phyloP scores from a whole-genome alignment of 2,113 vertebrate genomes.

The Urocolius indicus region DNA sequence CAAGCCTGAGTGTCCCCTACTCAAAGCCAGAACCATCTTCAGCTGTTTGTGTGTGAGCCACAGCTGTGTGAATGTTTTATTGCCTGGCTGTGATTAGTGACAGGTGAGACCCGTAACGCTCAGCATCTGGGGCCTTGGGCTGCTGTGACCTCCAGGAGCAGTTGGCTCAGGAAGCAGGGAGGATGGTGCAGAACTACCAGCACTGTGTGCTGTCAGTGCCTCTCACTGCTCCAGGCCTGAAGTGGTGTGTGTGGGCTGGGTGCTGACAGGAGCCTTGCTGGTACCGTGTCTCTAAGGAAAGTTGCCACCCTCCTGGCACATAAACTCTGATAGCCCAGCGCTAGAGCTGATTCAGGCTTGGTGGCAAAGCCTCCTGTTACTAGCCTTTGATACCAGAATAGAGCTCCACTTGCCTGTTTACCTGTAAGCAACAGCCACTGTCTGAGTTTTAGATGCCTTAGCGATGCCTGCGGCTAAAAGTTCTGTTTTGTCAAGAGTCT shows the following conservation, averaged over 20 bases:
- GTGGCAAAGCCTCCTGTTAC: background rate
- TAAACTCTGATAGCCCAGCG: background rate
- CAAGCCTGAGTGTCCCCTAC: background rate
- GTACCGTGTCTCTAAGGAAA: background rate
- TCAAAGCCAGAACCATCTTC: background rate
- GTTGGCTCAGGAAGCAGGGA: background rate
- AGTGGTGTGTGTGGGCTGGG: background rate
- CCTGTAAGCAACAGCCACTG: background rate
- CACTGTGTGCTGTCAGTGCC: too few species aligned
- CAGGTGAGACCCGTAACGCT: background rate
- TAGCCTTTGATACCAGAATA: background rate
- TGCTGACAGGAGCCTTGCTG: rapidly evolving
- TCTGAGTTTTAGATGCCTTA: background rate
- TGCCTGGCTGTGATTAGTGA: background rate
- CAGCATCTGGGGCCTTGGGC: too few species aligned
- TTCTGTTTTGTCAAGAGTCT: background rate
- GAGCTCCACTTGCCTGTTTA: background rate
- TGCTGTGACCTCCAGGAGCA: background rate
- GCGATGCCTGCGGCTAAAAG: background rate
- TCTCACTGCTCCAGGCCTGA: background rate
- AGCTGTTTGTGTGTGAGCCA: background rate
- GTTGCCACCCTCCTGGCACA: background rate
- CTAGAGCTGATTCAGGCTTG: background rate
- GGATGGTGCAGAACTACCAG: background rate
- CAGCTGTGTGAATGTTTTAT: rapidly evolving